phyloP scores from a whole-genome alignment of 2,888 invertebrate genomes.

The Rhabditophanes sp. region DNA sequence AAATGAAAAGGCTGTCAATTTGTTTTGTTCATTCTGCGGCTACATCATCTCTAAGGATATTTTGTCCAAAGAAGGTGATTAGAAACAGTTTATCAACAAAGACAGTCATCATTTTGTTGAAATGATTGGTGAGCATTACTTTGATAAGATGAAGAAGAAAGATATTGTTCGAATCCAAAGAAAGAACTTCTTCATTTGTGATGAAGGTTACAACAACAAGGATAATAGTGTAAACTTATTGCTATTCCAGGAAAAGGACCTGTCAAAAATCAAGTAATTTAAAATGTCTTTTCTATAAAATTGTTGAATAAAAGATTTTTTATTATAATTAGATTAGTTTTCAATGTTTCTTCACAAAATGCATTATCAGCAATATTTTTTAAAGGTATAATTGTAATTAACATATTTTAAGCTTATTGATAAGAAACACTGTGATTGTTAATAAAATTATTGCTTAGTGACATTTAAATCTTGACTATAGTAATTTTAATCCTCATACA shows the following conservation, averaged over 20 bases:
- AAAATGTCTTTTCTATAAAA: too few species aligned
- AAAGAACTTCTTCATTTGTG: constrained; percentile 64
- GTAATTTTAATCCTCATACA: too few species aligned
- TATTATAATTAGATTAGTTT: too few species aligned
- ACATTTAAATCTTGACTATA: too few species aligned
- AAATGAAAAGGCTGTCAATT: constrained; percentile 56
- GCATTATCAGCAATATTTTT: too few species aligned
- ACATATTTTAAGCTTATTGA: too few species aligned
- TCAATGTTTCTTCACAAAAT: too few species aligned
- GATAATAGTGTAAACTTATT: constrained; percentile 63
- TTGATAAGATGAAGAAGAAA: constrained; percentile 64
- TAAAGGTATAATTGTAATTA: too few species aligned
- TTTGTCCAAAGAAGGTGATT: constrained; percentile 88
- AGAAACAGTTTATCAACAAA: constrained; percentile 73
- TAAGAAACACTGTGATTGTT: too few species aligned
- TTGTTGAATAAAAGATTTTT: too few species aligned
- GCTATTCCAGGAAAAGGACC: constrained; percentile 83
- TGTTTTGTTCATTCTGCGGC: constrained; percentile 77
- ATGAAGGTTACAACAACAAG: constrained; percentile 16
- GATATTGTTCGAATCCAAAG: constrained; percentile 89
- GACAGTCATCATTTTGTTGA: constrained; percentile 66
- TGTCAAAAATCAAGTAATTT: too few species aligned
- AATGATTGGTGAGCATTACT: constrained; percentile 76
- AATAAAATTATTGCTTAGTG: too few species aligned
- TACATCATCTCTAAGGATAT: constrained; percentile 83